A percentile compares a stretch with the other conserved stretches of the same genome.
Evolutionary conservation across 2,113 vertebrate genomes (phyloP).

Genomic region (Pseudopipra pipra): DNA sequence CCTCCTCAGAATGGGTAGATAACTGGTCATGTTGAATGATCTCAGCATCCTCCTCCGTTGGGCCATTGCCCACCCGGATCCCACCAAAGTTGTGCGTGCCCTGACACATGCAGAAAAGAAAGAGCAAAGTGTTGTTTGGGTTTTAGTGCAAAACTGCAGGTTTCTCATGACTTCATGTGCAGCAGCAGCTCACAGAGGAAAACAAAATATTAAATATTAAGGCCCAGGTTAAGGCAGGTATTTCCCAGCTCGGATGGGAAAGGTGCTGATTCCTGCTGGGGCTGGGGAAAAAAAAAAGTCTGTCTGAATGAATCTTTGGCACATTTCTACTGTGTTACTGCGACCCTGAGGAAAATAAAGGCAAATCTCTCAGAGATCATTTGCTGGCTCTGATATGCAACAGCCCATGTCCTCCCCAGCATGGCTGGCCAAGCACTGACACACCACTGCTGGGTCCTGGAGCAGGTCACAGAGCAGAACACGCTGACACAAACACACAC

Average conservation of each 20-base stretch:
- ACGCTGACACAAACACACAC: background rate
- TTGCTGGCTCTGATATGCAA: background rate
- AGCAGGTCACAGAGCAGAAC: background rate
- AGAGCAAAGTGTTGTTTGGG: constrained; percentile 69
- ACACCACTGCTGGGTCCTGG: background rate
- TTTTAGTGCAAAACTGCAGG: background rate
- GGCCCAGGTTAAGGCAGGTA: constrained; percentile 13
- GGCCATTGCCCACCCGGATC: constrained; percentile 95
- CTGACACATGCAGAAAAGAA: constrained; percentile 78
- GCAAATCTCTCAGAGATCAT: background rate
- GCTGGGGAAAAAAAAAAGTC: background rate
- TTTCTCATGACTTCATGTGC: background rate
- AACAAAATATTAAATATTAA: background rate
- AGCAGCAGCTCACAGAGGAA: constrained; percentile 34
- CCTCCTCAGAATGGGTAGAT: constrained; percentile 90
- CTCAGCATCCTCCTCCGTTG: constrained; percentile 97
- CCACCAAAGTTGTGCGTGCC: constrained; percentile 95
- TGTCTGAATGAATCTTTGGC: background rate
- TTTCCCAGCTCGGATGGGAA: constrained; percentile 21
- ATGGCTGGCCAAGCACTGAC: background rate
- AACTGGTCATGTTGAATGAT: constrained; percentile 99
- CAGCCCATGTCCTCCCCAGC: background rate
- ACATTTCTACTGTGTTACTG: background rate
- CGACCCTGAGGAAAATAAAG: background rate
- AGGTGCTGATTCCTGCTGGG: constrained; percentile 42